phyloP scores from a whole-genome alignment of 1,140 invertebrate genomes.

The Aphaenogaster ashmeadi region DNA sequence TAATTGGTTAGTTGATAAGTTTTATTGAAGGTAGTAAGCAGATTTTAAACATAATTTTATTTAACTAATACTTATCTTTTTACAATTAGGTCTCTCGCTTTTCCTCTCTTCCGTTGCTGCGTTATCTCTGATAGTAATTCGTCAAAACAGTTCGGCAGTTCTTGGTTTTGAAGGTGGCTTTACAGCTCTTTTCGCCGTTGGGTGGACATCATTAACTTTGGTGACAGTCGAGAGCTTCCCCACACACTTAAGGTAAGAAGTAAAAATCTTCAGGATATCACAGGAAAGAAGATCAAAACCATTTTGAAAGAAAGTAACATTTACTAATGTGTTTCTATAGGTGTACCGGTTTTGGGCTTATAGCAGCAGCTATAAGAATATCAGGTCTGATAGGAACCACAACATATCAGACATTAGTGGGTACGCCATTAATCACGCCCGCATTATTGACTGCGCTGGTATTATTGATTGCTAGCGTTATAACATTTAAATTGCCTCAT shows the following conservation, averaged over 20 bases:
- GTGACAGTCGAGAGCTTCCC: slow-evolving; percentile 83
- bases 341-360: slow-evolving; percentile 83
- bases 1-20: slow-evolving; percentile 78
- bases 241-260: slow-evolving; percentile 81
- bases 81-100: slow-evolving; percentile 78
- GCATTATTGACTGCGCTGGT: slow-evolving; percentile 80
- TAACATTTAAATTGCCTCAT: slow-evolving; percentile 83
- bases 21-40: neutral
- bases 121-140: slow-evolving; percentile 79
- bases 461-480: slow-evolving; percentile 80
- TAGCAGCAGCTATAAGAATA: slow-evolving; percentile 81
- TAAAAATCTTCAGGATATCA: slow-evolving; percentile 6
- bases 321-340: slow-evolving; percentile 63
- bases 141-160: slow-evolving; percentile 79
- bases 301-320: neutral
- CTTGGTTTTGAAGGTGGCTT: slow-evolving; percentile 83
- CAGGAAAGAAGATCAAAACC: neutral
- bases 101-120: slow-evolving; percentile 81
- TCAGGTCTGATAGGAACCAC: slow-evolving; percentile 81
- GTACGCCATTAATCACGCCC: slow-evolving; percentile 79
- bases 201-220: slow-evolving; percentile 82
- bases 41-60: slow-evolving; percentile 8
- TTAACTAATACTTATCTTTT: slow-evolving; percentile 13
- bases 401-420: slow-evolving; percentile 82
- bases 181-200: slow-evolving; percentile 80